phyloP scores from a whole-genome alignment of 2,888 invertebrate species.

The Diaperis boleti region DNA sequence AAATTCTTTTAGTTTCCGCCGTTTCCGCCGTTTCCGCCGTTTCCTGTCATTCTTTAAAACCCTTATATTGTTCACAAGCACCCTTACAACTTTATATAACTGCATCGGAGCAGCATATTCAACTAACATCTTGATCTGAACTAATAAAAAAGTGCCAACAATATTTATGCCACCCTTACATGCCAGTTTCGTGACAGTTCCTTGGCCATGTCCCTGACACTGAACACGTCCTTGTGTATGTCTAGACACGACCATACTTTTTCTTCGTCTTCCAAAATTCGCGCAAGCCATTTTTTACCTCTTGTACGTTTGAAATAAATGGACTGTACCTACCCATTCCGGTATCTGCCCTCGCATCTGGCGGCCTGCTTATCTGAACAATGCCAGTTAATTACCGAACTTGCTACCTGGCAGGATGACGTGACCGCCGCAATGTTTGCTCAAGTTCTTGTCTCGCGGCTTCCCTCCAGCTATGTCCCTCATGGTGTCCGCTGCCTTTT shows the following conservation, averaged over 20 bases:
- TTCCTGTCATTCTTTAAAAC: no score
- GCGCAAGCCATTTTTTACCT: conserved; percentile 15
- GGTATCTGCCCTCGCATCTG: conserved; percentile 55
- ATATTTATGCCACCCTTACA: not conserved
- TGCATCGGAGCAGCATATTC: no score
- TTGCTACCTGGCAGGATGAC: conserved; percentile 61
- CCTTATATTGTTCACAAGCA: no score
- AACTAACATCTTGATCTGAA: no score
- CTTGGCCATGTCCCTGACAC: not conserved
- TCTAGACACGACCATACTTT: not conserved
- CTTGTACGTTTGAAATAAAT: conserved; percentile 13
- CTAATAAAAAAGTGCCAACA: no score
- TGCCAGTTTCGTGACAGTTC: not conserved
- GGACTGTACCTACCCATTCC: conserved; percentile 11
- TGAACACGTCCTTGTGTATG: not conserved
- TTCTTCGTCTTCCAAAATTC: conserved; percentile 4
- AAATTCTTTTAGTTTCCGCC: no score
- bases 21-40: no score
- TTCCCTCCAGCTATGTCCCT: conserved; percentile 27
- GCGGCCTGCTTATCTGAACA: conserved; percentile 61
- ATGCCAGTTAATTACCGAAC: conserved; percentile 63
- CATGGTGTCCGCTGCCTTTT: conserved; percentile 32
- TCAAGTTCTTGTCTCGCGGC: conserved; percentile 48
- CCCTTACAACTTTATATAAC: no score
- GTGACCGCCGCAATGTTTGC: conserved; percentile 59